phyloP scores from a whole-genome alignment of 2,113 vertebrate species.

The Oreocharis arfaki region DNA sequence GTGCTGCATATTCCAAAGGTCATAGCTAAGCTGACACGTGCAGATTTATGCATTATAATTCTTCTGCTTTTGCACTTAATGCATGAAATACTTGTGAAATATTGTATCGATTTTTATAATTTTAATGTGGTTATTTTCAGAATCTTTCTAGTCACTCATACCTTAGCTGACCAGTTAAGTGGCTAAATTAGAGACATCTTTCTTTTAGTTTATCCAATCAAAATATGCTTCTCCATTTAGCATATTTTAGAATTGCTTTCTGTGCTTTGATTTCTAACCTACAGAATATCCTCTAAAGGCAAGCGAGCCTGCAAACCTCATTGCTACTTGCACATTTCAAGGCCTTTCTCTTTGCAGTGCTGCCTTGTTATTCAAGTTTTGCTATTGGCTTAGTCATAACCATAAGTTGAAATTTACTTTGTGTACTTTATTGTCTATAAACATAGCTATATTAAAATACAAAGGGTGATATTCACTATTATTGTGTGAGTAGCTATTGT shows the following conservation, averaged over 20 bases:
- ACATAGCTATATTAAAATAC: not conserved
- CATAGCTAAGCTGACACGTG: not conserved
- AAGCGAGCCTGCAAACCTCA: not conserved
- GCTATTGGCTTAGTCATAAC: accelerated
- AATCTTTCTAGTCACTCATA: not conserved
- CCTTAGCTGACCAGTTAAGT: not conserved
- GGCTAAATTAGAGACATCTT: not conserved
- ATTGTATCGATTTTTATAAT: not conserved
- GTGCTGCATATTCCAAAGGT: not conserved
- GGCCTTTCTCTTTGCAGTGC: not conserved
- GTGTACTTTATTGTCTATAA: not conserved
- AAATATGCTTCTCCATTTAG: not conserved
- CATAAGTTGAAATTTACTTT: not conserved
- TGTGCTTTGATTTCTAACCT: not conserved
- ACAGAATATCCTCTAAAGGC: not conserved
- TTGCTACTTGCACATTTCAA: not conserved
- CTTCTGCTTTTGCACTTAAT: not conserved
- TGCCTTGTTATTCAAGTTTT: not conserved
- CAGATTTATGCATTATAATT: not conserved
- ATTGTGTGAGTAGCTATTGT: not conserved
- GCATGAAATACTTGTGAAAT: not conserved
- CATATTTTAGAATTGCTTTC: not conserved
- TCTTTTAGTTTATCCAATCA: not conserved
- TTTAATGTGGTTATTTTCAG: not conserved
- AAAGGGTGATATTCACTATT: not conserved